Evolutionary conservation across 2,797 vertebrate species (phyloP).

Genomic region (Hemibagrus guttatus): DNA sequence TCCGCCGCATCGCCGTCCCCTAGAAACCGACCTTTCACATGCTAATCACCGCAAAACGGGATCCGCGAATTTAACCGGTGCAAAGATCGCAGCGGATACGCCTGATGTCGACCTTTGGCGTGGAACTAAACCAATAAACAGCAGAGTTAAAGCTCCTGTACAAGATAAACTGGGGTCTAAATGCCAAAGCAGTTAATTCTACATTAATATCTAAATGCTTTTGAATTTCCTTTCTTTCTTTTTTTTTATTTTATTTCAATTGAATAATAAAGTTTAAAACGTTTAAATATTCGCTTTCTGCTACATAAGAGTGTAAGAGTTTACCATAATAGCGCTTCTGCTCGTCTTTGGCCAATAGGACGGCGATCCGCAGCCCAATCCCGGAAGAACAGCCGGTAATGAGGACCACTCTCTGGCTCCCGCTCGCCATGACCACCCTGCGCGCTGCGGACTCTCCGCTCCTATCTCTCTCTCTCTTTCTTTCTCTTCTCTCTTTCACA

Average conservation of each 20-base stretch:
- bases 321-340: conserved; percentile 88
- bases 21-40: conserved; percentile 75
- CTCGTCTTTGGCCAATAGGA: conserved; percentile 85
- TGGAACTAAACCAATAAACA: too few species aligned
- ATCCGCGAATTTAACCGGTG: conserved; percentile 55
- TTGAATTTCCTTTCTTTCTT: too few species aligned
- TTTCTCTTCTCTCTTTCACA: conserved; percentile 45
- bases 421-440: conserved; percentile 79
- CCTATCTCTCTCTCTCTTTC: background rate
- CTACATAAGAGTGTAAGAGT: conserved; percentile 28
- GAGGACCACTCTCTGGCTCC: conserved; percentile 82
- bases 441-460: conserved; percentile 16
- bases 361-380: conserved; percentile 88
- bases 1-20: conserved; percentile 68
- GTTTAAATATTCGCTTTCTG: background rate
- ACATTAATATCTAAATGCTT: background rate
- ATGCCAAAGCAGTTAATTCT: background rate
- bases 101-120: conserved; percentile 6
- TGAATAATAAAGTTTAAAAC: background rate
- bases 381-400: conserved; percentile 95
- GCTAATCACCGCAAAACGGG: conserved; percentile 67
- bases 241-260: background rate
- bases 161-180: background rate
- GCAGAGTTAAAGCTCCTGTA: background rate
- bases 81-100: conserved; percentile 40